phyloP scores from a whole-genome alignment of 2,113 vertebrate genomes.

The Charina bottae region DNA sequence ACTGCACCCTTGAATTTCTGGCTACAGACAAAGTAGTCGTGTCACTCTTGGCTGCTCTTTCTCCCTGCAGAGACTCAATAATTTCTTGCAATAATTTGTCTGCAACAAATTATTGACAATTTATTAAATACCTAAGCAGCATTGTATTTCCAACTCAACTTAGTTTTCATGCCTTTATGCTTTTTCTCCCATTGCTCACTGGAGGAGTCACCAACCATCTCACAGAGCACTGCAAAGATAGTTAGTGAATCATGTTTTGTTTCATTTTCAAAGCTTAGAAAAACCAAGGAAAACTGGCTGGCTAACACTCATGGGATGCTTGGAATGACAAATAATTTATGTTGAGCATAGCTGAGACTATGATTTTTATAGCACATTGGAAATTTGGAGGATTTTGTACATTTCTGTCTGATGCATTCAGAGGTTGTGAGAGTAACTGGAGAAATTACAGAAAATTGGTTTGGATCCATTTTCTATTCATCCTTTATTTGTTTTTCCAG shows the following conservation, averaged over 20 bases:
- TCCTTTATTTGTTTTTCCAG: neutral
- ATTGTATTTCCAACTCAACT: neutral
- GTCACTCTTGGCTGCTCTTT: neutral
- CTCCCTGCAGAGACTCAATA: too few relatives aligned
- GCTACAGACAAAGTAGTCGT: neutral
- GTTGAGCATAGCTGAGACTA: neutral
- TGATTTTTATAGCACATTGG: constrained; percentile 1
- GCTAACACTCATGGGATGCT: neutral
- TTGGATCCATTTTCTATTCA: neutral
- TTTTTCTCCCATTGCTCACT: too few relatives aligned
- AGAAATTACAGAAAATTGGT: neutral
- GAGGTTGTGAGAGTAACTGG: neutral
- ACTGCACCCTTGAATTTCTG: neutral
- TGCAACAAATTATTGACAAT: neutral
- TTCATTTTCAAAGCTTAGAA: neutral
- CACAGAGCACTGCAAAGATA: constrained; percentile 1
- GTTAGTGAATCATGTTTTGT: constrained; percentile 1
- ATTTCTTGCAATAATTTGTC: neutral
- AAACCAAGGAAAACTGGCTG: constrained; percentile 11
- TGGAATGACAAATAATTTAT: neutral
- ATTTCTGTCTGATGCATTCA: neutral
- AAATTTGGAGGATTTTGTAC: constrained; percentile 14
- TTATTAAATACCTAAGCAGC: neutral
- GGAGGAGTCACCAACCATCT: neutral
- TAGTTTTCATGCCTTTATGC: neutral